Conservation (phyloP, 2,113 vertebrate genomes). For the Bucco capensis region DNA sequence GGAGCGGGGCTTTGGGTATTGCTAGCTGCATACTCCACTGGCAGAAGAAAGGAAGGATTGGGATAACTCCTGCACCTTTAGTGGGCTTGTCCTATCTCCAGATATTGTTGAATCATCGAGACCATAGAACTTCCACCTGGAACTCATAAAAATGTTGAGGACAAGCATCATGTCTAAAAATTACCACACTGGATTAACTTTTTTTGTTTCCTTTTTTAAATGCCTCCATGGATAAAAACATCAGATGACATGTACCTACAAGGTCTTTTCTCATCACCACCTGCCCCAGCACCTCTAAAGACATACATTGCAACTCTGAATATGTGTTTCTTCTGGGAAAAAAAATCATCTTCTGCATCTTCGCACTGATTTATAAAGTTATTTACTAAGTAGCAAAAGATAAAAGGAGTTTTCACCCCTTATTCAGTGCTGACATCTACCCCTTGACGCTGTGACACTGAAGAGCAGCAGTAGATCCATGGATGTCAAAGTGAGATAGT, state of each 20-base stretch:
- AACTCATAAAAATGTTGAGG: background rate
- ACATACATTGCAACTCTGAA: background rate
- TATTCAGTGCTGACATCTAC: background rate
- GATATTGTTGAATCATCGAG: background rate
- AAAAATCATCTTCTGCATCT: background rate
- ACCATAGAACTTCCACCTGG: constrained; percentile 14
- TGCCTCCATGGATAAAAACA: background rate
- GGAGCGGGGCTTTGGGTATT: background rate
- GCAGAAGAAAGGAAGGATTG: background rate
- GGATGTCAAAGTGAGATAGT: background rate
- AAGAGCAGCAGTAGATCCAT: background rate
- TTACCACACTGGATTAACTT: background rate
- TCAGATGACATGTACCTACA: background rate
- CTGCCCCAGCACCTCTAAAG: background rate
- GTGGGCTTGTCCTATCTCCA: background rate
- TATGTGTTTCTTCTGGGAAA: background rate
- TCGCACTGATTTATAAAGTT: background rate
- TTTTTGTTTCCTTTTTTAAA: background rate
- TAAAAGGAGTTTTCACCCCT: background rate
- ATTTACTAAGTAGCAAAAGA: background rate
- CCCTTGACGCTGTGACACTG: background rate
- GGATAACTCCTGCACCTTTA: background rate
- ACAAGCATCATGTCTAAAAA: background rate
- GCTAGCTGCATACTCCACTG: background rate
- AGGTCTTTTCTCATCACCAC: background rate